Base-by-base conservation (phyloP, 1,140 invertebrate genomes). In the Heliconius congener region DNA sequence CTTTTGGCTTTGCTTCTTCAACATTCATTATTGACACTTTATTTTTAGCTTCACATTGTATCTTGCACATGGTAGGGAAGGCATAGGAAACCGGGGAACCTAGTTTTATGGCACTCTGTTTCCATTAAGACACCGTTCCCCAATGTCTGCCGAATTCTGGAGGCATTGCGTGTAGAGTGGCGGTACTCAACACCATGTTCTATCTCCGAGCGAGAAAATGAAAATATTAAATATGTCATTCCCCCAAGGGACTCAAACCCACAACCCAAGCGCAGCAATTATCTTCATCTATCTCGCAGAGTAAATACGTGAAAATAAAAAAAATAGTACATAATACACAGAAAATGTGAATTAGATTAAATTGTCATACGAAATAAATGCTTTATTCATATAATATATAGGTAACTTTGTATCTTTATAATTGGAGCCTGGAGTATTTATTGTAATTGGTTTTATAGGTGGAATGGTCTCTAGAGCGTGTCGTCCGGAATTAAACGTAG, bases 401-500 rank as follows among this genome's bases (percentile, higher is more conserved):
- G 8, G 27, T 27, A 57, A 8, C 52, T 55, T 18, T 55, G 52
- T 55, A 66, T n/a, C 23, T 66, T 30, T 66, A 66, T 66, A 30
- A 66, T 66, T 66, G 13, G 57, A 66, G 57, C 23, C 70, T 13
- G 70, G 70, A 71, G 57, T 66, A 71, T 71, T 71, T 71, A 71
- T 71, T 71, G 70, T 72, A 72, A 72, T 72, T 72, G 71, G 71
- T 72, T 72, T 72, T 72, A 72, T 72, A 72, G 71, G 71, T 72
- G 71, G 71, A 72, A 72, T 72, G 71, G 71, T 39, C 71, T 72
- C 71, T 72, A 72, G 71, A 72, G 71, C 30, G 34, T 72, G 71
- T 42, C 71, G 71, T 72, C 37, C 34, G 81, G 83, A 85, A 85
- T 88, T 83, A 85, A 86, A 86, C 76, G 81, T 83, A 86, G 89